phyloP scores from a whole-genome alignment of 2,888 invertebrate genomes.

The Sarcophaga caerulescens region DNA sequence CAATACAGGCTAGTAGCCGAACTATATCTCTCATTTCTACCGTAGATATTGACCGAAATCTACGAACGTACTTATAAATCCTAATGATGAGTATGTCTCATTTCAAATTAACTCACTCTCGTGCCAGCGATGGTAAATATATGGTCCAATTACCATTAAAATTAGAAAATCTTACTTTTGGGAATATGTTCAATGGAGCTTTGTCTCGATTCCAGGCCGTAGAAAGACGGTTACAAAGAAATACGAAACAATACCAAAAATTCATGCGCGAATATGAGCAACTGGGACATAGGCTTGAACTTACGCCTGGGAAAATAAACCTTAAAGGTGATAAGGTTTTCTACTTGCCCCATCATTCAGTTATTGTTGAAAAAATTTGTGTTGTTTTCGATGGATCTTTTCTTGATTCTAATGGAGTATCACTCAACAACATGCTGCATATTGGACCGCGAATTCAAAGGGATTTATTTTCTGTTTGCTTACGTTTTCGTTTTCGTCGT shows the following conservation, averaged over 20 bases:
- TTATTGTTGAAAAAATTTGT: constrained; percentile 30
- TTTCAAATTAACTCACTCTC: constrained; percentile 37
- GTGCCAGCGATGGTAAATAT: constrained; percentile 36
- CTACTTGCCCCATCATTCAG: constrained; percentile 49
- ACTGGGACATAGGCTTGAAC: background rate
- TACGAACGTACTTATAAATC: constrained; percentile 17
- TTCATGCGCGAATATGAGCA: constrained; percentile 31
- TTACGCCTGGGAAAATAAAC: background rate
- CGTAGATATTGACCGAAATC: constrained; percentile 20
- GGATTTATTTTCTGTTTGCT: constrained; percentile 45
- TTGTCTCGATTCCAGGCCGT: constrained; percentile 31
- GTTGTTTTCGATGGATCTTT: constrained; percentile 41
- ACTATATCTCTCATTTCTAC: constrained; percentile 25
- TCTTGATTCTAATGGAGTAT: constrained; percentile 20
- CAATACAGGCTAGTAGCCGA: background rate
- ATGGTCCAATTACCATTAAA: constrained; percentile 41
- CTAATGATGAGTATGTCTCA: background rate
- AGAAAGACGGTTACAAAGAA: constrained; percentile 19
- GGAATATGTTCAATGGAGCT: background rate
- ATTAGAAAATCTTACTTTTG: constrained; percentile 7
- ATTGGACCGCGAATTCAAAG: constrained; percentile 40
- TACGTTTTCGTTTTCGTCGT: constrained; percentile 38
- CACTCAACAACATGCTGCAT: constrained; percentile 22
- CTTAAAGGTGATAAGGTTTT: constrained; percentile 8
- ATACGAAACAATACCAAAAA: constrained; percentile 7